Evolutionary conservation across 1,140 invertebrate genomes (phyloP).

Genomic region (Nasonia vitripennis): DNA sequence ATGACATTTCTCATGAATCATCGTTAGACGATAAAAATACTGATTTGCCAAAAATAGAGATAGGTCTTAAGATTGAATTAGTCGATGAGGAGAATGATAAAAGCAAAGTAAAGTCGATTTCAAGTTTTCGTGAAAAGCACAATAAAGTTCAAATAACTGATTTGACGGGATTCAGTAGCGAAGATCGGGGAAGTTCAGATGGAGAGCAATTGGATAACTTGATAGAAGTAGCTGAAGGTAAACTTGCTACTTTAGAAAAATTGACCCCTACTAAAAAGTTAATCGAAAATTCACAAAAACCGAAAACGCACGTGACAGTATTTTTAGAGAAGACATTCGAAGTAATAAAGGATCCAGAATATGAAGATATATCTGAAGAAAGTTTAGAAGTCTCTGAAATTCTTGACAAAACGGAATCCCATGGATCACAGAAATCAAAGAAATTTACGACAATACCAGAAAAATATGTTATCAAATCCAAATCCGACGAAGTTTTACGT

Average conservation of each 20-base stretch:
- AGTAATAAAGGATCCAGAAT: constrained; percentile 67
- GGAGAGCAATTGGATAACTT: constrained; percentile 69
- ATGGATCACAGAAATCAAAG: constrained; percentile 52
- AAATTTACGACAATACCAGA: constrained; percentile 60
- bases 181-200: constrained; percentile 61
- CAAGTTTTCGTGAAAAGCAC: constrained; percentile 1
- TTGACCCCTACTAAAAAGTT: neutral
- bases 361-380: constrained; percentile 73
- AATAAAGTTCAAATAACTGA: neutral
- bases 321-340: constrained; percentile 58
- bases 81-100: constrained; percentile 53
- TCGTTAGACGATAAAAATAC: constrained; percentile 22
- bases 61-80: constrained; percentile 59
- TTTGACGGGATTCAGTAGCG: constrained; percentile 49
- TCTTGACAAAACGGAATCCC: constrained; percentile 63
- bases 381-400: constrained; percentile 72
- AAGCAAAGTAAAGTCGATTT: constrained; percentile 30
- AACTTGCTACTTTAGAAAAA: constrained; percentile 63
- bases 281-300: neutral
- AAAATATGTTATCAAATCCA: constrained; percentile 62
- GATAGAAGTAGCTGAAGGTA: constrained; percentile 63
- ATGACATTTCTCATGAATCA: neutral
- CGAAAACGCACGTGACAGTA: constrained; percentile 22
- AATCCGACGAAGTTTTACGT: constrained; percentile 63
- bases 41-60: constrained; percentile 57